Evolutionary conservation across 2,113 vertebrate species (phyloP).

Genomic region (Henicopernis longicauda): DNA sequence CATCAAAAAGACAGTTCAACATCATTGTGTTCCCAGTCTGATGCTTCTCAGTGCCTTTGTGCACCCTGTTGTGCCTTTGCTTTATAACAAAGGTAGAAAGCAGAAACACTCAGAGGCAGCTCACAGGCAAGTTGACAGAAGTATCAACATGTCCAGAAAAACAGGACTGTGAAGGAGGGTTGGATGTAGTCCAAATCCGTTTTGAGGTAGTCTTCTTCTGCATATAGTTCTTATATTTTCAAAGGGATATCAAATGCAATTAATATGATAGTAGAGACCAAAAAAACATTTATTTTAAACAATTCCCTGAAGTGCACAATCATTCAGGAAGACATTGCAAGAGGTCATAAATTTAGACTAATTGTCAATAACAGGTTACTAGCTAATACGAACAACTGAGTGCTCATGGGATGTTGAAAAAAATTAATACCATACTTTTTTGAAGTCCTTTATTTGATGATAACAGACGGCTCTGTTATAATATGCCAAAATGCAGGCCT

Average conservation of each 20-base stretch:
- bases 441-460: slow-evolving; percentile 67
- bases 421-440: slow-evolving; percentile 47
- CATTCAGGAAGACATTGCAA: not conserved
- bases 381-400: not conserved
- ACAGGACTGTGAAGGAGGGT: not conserved
- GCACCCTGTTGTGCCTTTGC: not conserved
- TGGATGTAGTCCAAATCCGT: not conserved
- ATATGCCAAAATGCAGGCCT: slow-evolving; percentile 66
- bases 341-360: not conserved
- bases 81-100: not conserved
- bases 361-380: not conserved
- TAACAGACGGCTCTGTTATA: slow-evolving; percentile 80
- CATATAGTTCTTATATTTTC: not conserved
- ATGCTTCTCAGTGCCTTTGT: not conserved
- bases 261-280: not conserved
- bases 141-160: not conserved
- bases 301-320: not conserved
- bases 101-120: not conserved
- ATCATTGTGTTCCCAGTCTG: not conserved
- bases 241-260: not conserved
- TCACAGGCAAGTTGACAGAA: not conserved
- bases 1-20: not conserved
- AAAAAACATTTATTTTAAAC: not conserved
- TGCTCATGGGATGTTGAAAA: not conserved
- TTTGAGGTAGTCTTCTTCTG: not conserved